Conservation (phyloP, 2,888 invertebrate species). For the Eilema griseolum region DNA sequence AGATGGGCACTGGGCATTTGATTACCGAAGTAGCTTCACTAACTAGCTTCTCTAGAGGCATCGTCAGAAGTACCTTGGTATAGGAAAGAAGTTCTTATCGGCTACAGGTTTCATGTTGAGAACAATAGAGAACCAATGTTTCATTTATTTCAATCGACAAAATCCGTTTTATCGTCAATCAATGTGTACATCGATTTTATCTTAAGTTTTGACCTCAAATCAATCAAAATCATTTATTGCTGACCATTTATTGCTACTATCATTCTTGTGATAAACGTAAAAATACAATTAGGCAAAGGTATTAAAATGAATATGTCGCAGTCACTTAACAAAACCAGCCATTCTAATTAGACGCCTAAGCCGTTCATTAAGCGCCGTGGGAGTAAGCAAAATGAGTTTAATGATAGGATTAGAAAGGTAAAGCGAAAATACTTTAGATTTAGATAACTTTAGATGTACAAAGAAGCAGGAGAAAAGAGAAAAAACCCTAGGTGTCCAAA, state of each 20-base stretch:
- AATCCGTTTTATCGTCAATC: neutral
- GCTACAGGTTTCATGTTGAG: no score
- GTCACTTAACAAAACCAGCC: neutral
- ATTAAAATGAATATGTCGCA: neutral
- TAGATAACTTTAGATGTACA: no score
- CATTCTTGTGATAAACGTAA: neutral
- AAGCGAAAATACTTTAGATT: no score
- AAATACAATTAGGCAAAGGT: neutral
- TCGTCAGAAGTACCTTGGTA: no score
- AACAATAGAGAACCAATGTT: neutral
- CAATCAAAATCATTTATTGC: no score
- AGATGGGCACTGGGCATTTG: no score
- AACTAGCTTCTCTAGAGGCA: no score
- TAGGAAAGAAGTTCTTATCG: no score
- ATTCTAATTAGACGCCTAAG: neutral
- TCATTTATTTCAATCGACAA: neutral
- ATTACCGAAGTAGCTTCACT: no score
- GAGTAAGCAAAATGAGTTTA: neutral
- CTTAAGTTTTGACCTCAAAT: neutral
- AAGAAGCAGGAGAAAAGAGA: no score
- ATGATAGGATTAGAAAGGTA: neutral
- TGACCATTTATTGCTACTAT: neutral
- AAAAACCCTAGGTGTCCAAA: no score
- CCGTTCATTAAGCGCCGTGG: neutral
- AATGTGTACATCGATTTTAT: neutral